These are phyloP conservation scores for Apus apus DNA, from an alignment of 2,113 vertebrate genomes.

Conservation along the genomic window DNA sequence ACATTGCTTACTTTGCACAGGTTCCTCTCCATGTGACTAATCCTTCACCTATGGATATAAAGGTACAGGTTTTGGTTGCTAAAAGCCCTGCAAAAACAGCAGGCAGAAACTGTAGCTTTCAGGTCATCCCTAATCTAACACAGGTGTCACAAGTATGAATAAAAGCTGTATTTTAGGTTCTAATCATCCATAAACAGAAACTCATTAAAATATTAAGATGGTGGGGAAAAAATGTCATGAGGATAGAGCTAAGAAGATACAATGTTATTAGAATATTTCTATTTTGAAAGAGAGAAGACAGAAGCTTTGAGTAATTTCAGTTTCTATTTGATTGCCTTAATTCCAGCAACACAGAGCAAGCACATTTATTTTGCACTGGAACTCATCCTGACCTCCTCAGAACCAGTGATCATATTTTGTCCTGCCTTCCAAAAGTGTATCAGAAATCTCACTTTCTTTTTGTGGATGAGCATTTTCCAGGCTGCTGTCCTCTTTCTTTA, in stretches of 20 bases:
- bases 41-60: constrained; percentile 26
- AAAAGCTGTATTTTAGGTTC: neutral
- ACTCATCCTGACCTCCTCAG: neutral
- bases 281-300: neutral
- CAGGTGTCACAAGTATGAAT: neutral
- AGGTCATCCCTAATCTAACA: neutral
- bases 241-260: neutral
- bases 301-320: neutral
- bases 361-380: neutral
- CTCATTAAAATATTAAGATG: neutral
- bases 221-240: neutral
- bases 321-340: neutral
- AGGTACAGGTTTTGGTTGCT: neutral
- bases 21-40: constrained; percentile 24
- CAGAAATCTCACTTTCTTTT: neutral
- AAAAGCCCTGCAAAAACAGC: constrained; percentile 23
- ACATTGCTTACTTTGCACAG: constrained; percentile 3
- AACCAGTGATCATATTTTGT: neutral
- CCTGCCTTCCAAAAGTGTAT: neutral
- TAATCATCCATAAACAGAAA: neutral
- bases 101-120: neutral
- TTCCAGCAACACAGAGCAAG: neutral
- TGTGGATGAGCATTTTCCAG: neutral
- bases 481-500: neutral
- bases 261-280: neutral